Evolutionary conservation across 23 tunicate species (phyloP).

Genomic region (Trididemnum clinides): DNA sequence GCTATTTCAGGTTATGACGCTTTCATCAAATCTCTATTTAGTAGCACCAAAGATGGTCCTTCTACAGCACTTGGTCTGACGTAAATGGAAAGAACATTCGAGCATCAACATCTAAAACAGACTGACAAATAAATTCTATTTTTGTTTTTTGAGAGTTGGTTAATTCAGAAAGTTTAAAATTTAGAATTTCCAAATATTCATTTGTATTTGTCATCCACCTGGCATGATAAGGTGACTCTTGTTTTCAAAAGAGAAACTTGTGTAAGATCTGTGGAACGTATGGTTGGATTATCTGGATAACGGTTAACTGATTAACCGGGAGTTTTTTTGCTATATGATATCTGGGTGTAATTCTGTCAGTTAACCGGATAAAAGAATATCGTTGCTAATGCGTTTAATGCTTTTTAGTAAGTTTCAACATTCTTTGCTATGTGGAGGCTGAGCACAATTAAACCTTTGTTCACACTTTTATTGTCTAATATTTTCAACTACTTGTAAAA

Average conservation of each 20-base stretch:
- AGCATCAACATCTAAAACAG: neutral
- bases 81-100: neutral
- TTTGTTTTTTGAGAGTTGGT: neutral
- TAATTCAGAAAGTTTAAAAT: neutral
- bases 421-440: too few species aligned
- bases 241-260: neutral
- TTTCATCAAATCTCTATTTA: neutral
- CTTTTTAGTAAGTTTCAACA: too few species aligned
- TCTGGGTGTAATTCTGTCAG: too few species aligned
- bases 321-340: too few species aligned
- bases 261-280: neutral
- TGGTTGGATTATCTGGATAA: too few species aligned
- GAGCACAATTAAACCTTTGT: too few species aligned
- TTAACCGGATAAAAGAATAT: too few species aligned
- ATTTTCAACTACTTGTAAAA: too few species aligned
- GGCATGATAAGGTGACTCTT: neutral
- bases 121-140: neutral
- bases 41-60: neutral
- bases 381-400: too few species aligned
- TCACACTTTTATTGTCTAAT: too few species aligned
- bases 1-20: too few species aligned
- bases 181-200: neutral
- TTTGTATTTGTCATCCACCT: neutral
- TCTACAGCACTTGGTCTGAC: conserved; percentile 5
- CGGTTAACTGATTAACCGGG: too few species aligned